Evolutionary conservation across 1,140 invertebrate genomes (phyloP).

Genomic region (Cotesia chilonis): DNA sequence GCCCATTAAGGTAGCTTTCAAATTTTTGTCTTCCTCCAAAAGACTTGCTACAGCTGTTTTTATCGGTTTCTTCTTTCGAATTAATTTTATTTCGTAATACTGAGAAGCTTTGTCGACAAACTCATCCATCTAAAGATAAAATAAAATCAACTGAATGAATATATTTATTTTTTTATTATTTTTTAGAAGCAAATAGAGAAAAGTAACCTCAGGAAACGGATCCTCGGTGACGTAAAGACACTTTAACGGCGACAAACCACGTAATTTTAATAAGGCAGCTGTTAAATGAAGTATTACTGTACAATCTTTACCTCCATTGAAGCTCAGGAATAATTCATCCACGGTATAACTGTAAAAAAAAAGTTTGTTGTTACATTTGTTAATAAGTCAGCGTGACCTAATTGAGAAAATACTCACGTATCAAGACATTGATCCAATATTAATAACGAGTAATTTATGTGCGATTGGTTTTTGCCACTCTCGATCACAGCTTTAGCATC

Average conservation of each 20-base stretch:
- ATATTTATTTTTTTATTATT: conserved; percentile 6
- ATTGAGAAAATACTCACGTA: conserved; percentile 46
- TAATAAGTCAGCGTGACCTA: conserved; percentile 9
- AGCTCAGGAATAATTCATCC: conserved; percentile 85
- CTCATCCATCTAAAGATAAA: conserved; percentile 70
- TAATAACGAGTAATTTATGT: conserved; percentile 49
- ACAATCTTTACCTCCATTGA: conserved; percentile 98
- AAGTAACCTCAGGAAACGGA: conserved; percentile 78
- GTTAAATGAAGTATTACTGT: conserved; percentile 86
- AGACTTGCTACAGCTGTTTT: conserved; percentile 74
- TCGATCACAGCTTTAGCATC: conserved; percentile 38
- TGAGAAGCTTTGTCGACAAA: conserved; percentile 79
- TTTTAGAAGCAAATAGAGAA: background rate
- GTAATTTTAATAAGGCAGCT: conserved; percentile 71
- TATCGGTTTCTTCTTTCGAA: conserved; percentile 76
- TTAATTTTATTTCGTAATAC: conserved; percentile 79
- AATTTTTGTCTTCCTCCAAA: conserved; percentile 69
- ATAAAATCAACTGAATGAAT: background rate
- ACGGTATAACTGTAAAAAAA: conserved; percentile 66
- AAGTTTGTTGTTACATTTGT: conserved; percentile 8
- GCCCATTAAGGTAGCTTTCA: conserved; percentile 90
- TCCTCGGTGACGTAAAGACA: conserved; percentile 69
- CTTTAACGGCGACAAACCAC: conserved; percentile 46
- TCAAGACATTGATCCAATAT: conserved; percentile 55
- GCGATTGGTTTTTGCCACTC: conserved; percentile 39